These are phyloP conservation scores for Tipula vernalis DNA, from an alignment of 2,888 invertebrate species.

Conservation along the genomic window DNA sequence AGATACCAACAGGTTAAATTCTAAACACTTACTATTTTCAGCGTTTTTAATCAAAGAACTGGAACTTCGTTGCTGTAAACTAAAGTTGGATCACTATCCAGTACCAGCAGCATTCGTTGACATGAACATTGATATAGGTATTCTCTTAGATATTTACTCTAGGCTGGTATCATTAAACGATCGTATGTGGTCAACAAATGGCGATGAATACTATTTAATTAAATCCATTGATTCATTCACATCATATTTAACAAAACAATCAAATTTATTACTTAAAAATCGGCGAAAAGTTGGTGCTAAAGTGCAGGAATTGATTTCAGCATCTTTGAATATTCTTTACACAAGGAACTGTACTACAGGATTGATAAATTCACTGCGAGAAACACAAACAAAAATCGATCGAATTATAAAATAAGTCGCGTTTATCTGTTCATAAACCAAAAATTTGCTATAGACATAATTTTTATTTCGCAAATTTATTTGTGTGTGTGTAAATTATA, in stretches of 20 bases:
- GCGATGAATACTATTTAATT: constrained; percentile 75
- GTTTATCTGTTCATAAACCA: neutral
- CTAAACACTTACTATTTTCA: constrained; percentile 22
- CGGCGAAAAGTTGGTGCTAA: constrained; percentile 50
- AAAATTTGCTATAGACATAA: neutral
- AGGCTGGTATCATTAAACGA: constrained; percentile 68
- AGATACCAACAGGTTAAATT: neutral
- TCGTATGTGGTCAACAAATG: constrained; percentile 72
- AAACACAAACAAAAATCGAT: constrained; percentile 32
- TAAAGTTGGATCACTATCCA: constrained; percentile 56
- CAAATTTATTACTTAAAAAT: constrained; percentile 40
- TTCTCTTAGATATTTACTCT: constrained; percentile 60
- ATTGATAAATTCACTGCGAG: constrained; percentile 42
- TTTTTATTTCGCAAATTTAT: neutral
- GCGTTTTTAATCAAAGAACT: constrained; percentile 68
- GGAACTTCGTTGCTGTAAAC: constrained; percentile 62
- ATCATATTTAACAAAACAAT: constrained; percentile 50
- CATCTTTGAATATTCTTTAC: constrained; percentile 62
- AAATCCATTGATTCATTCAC: constrained; percentile 62
- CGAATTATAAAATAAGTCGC: constrained; percentile 11
- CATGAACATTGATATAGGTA: constrained; percentile 63
- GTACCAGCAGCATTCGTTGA: constrained; percentile 65
- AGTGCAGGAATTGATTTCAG: constrained; percentile 61
- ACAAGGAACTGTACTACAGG: constrained; percentile 51
- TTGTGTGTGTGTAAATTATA: neutral